These are phyloP conservation scores for Mastigias papua DNA, from an alignment of 30 jellyfish, hydroid and myxozoan genomes.

Conservation along the genomic window DNA sequence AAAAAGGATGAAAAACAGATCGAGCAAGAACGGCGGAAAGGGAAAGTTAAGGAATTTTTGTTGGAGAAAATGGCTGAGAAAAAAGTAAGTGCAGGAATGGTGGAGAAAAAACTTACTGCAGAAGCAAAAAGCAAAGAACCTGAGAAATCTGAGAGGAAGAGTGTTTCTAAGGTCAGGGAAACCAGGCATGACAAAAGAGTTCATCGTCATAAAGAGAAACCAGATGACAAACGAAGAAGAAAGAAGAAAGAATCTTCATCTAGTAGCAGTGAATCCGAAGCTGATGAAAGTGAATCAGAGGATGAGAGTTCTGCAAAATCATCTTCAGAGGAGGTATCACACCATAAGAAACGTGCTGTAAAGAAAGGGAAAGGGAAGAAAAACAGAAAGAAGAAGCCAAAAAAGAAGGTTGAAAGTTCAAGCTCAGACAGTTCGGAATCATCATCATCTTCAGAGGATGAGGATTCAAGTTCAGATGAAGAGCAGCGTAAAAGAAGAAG, in stretches of 20 bases:
- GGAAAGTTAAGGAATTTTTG: not conserved
- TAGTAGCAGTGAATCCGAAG: conserved; percentile 75
- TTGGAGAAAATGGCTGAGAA: not conserved
- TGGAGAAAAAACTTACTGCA: not conserved
- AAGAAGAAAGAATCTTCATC: conserved; percentile 43
- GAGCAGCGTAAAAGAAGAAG: conserved; percentile 9
- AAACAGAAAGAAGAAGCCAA: not conserved
- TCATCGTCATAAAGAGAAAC: not conserved
- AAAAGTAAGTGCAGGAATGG: not conserved
- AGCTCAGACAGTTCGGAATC: conserved; percentile 14
- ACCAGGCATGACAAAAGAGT: conserved; percentile 9
- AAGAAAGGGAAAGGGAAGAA: not conserved
- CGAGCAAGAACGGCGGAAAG: not conserved
- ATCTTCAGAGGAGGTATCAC: conserved; percentile 22
- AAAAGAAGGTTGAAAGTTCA: conserved; percentile 25
- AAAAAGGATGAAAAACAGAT: conserved; percentile 10
- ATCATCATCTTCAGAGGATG: conserved; percentile 24
- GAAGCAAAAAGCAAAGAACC: not conserved
- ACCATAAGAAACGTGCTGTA: not conserved
- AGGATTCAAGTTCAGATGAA: conserved; percentile 31
- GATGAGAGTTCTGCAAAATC: conserved; percentile 34
- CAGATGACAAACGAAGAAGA: not conserved
- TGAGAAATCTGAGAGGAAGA: not conserved
- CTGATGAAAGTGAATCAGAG: conserved; percentile 47
- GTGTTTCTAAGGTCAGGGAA: not conserved